phyloP scores from a whole-genome alignment of 2,797 vertebrate species.

The Sarcoramphus papa region DNA sequence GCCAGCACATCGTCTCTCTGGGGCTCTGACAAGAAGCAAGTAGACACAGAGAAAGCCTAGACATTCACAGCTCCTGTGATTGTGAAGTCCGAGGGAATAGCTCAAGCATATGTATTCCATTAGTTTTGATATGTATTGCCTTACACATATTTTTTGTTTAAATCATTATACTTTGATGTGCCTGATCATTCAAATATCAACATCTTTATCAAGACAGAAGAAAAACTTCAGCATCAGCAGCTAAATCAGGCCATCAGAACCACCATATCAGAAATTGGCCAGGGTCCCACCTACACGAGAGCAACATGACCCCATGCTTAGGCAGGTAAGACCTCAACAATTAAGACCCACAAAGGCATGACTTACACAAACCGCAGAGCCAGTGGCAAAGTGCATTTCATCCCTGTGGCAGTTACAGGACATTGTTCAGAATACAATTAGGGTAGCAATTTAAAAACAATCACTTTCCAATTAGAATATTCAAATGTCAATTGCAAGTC shows the following conservation, averaged over 20 bases:
- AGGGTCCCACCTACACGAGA: not conserved
- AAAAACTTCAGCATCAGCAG: not conserved
- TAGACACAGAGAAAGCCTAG: not conserved
- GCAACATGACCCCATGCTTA: accelerated
- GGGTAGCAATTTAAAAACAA: not conserved
- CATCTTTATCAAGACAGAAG: not conserved
- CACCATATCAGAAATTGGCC: accelerated
- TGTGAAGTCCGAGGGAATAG: not conserved
- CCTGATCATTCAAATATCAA: not conserved
- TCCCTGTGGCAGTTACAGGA: not conserved
- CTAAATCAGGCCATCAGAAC: not conserved
- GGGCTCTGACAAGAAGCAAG: not conserved
- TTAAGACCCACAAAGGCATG: not conserved
- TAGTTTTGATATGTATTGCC: not conserved
- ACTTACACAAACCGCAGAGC: not conserved
- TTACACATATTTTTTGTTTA: not conserved
- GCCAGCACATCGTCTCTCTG: not conserved
- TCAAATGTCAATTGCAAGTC: not conserved
- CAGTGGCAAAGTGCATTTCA: not conserved
- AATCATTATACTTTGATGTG: not conserved
- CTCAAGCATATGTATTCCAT: not conserved
- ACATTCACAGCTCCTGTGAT: not conserved
- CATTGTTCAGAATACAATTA: not conserved
- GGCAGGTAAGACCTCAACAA: not conserved
- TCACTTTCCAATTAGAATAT: not conserved